These are phyloP conservation scores for Zaprionus lineosus DNA, from an alignment of 2,888 invertebrate genomes.

Conservation along the genomic window DNA sequence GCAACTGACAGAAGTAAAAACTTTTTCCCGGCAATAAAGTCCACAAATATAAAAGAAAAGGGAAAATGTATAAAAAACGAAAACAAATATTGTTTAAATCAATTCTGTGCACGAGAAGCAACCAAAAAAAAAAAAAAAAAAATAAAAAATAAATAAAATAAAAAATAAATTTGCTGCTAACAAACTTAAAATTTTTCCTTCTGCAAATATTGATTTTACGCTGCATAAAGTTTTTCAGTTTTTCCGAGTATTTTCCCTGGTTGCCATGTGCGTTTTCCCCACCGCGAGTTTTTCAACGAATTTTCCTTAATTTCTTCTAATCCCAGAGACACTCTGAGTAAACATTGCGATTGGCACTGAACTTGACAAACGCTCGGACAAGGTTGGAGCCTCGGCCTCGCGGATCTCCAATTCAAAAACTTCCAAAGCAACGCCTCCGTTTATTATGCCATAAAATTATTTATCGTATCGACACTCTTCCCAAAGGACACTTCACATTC, in stretches of 20 bases:
- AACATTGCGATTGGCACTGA: conserved; percentile 35
- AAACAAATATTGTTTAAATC: conserved; percentile 62
- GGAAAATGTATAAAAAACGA: conserved; percentile 13
- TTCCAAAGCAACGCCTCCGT: conserved; percentile 71
- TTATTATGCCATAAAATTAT: conserved; percentile 31
- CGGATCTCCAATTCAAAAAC: no score
- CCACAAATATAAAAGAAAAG: background rate
- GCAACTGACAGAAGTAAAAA: conserved; percentile 1
- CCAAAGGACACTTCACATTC: background rate
- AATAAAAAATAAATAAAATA: conserved; percentile 13
- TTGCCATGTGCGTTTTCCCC: conserved; percentile 37
- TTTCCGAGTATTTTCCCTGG: conserved; percentile 2
- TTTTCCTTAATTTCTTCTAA: conserved; percentile 18
- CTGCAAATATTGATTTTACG: conserved; percentile 71
- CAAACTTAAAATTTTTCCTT: conserved; percentile 51
- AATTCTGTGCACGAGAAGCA: conserved; percentile 49
- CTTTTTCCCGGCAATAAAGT: no score
- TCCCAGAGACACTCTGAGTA: background rate
- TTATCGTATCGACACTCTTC: conserved; percentile 1
- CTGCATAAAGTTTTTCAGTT: conserved; percentile 46
- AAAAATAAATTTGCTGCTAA: conserved; percentile 3
- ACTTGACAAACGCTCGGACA: conserved; percentile 55
- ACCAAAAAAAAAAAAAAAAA: conserved; percentile 14
- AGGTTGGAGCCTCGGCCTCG: no score
- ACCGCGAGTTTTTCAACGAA: conserved; percentile 28